These are phyloP conservation scores for Oxystoma pomonae DNA, from an alignment of 2,888 invertebrate genomes.

Conservation along the genomic window DNA sequence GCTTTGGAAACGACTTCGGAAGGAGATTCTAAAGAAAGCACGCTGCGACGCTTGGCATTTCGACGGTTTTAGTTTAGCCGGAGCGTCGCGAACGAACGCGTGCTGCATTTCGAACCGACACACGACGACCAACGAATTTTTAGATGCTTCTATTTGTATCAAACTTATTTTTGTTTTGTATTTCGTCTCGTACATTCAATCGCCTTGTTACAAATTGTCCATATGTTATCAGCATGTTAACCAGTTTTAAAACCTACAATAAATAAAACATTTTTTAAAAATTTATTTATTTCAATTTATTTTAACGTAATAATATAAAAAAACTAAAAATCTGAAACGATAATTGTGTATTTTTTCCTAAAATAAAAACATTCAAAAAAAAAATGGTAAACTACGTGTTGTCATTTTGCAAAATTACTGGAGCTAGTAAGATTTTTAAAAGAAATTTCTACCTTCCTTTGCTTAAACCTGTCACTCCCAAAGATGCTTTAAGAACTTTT, in stretches of 20 bases:
- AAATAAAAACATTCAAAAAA: constrained; percentile 1
- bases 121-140: background rate
- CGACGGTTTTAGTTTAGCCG: background rate
- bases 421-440: constrained; percentile 73
- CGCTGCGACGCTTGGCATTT: background rate
- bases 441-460: constrained; percentile 81
- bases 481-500: constrained; percentile 76
- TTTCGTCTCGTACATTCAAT: background rate
- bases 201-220: background rate
- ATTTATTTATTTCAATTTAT: background rate
- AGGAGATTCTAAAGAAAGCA: constrained; percentile 21
- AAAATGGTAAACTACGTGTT: constrained; percentile 46
- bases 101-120: constrained; percentile 1
- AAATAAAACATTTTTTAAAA: background rate
- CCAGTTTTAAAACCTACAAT: background rate
- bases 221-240: background rate
- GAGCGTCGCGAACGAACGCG: constrained; percentile 1
- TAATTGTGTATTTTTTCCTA: background rate
- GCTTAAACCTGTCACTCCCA: constrained; percentile 75
- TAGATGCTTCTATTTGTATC: background rate
- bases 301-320: background rate
- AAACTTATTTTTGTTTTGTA: constrained; percentile 3
- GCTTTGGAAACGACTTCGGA: constrained; percentile 35
- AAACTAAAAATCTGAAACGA: background rate
- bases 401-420: constrained; percentile 75